Evolutionary conservation across 2,797 vertebrate species (phyloP).

Genomic region (Allobates femoralis): DNA sequence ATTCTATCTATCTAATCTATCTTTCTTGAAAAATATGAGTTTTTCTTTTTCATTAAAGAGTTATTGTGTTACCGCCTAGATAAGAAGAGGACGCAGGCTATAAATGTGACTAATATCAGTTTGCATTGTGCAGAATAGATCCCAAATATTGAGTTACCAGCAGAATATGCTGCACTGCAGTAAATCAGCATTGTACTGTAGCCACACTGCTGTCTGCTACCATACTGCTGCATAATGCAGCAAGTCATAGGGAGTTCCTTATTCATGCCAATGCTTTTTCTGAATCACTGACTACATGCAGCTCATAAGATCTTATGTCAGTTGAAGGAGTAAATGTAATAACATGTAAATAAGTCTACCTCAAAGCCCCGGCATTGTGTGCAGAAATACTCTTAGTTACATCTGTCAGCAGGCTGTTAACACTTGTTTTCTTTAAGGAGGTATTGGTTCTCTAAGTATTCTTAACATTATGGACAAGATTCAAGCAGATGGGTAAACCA

Average conservation of each 20-base stretch:
- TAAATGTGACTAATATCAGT: slow-evolving; percentile 23
- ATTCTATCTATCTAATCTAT: too few species aligned
- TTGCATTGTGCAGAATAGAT: slow-evolving; percentile 8
- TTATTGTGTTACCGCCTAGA: background rate
- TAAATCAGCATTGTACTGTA: slow-evolving; percentile 30
- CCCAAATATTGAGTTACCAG: slow-evolving; percentile 11
- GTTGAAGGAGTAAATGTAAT: background rate
- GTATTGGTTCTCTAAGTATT: background rate
- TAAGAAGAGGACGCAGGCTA: background rate
- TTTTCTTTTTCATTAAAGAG: background rate
- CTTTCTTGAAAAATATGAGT: background rate
- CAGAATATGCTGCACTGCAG: slow-evolving; percentile 56
- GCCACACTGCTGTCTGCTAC: slow-evolving; percentile 18
- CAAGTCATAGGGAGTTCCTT: slow-evolving; percentile 16
- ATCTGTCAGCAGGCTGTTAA: background rate
- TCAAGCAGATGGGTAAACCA: slow-evolving; percentile 3
- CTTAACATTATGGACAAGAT: background rate
- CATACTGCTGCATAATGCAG: slow-evolving; percentile 52
- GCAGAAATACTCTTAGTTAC: background rate
- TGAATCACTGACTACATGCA: background rate
- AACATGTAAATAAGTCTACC: background rate
- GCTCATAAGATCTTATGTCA: background rate
- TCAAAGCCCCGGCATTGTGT: background rate
- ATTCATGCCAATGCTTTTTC: background rate
- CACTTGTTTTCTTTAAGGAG: background rate